Percentiles rank a stretch among this genome's conserved stretches.
Conservation (phyloP, 2,113 vertebrate species). For the Xiphophorus hellerii region DNA sequence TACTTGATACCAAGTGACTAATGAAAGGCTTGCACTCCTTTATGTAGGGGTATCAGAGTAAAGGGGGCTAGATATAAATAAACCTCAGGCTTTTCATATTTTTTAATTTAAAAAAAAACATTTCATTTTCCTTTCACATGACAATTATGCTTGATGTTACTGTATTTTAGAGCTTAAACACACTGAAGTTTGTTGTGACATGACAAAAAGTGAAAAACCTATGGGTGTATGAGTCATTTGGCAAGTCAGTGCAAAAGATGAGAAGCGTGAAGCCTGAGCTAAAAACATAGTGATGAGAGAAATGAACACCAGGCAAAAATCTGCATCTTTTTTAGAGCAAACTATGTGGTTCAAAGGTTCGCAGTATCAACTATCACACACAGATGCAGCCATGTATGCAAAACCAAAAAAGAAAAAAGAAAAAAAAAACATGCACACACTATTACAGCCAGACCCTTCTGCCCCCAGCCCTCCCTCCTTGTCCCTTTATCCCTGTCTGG, state of each 20-base stretch:
- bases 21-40: too few relatives aligned
- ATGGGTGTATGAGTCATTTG: too few relatives aligned
- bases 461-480: constrained; percentile 75
- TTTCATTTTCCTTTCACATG: too few relatives aligned
- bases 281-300: constrained; percentile 5
- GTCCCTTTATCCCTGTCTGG: constrained; percentile 96
- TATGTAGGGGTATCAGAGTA: too few relatives aligned
- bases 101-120: too few relatives aligned
- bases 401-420: constrained; percentile 7
- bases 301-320: constrained; percentile 75
- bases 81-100: too few relatives aligned
- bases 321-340: constrained; percentile 88
- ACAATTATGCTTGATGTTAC: too few relatives aligned
- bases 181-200: too few relatives aligned
- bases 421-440: constrained; percentile 24
- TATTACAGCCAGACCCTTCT: constrained; percentile 57
- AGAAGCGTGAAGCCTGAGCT: constrained; percentile 43
- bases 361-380: constrained; percentile 52
- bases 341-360: constrained; percentile 90
- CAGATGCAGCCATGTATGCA: constrained; percentile 6
- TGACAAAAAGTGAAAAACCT: too few relatives aligned
- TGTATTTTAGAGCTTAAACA: too few relatives aligned
- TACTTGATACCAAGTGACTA: too few relatives aligned
- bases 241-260: constrained; percentile 60
- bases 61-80: too few relatives aligned